Percentiles rank a stretch among this genome's conserved stretches.
Evolutionary conservation across 2,888 invertebrate genomes (phyloP).

Genomic region (Creontiades dilutus): DNA sequence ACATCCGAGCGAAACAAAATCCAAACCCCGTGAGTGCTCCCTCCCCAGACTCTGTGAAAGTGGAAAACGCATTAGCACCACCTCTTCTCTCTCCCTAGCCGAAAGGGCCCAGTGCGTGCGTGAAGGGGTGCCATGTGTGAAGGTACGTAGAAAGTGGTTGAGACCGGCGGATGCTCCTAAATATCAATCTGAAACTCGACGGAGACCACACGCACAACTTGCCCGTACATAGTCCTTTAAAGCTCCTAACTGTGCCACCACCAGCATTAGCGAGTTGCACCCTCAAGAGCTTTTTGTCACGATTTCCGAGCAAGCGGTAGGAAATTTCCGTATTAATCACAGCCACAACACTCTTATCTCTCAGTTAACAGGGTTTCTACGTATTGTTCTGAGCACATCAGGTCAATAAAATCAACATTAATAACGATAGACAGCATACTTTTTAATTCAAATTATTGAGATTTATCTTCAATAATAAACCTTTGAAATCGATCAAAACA

Average conservation of each 20-base stretch:
- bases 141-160: not conserved
- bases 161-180: not conserved
- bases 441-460: too few species aligned
- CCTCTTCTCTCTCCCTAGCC: not conserved
- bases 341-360: too few species aligned
- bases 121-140: not conserved
- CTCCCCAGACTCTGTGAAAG: not conserved
- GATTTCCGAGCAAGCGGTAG: not conserved
- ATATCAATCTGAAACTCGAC: slow-evolving; percentile 16
- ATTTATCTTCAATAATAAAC: too few species aligned
- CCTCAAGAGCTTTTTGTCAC: slow-evolving; percentile 16
- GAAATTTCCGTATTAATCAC: not conserved
- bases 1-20: not conserved
- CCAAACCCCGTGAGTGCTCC: not conserved
- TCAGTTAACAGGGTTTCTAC: too few species aligned
- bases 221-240: not conserved
- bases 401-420: too few species aligned
- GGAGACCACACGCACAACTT: not conserved
- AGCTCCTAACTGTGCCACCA: slow-evolving; percentile 9
- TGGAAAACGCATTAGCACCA: slow-evolving; percentile 15
- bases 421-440: too few species aligned
- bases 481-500: too few species aligned
- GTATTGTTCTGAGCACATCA: too few species aligned
- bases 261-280: slow-evolving; percentile 3
- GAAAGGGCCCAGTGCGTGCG: not conserved